These are phyloP conservation scores for Cyanoderma ruficeps DNA, from an alignment of 2,113 vertebrate species.

Conservation along the genomic window DNA sequence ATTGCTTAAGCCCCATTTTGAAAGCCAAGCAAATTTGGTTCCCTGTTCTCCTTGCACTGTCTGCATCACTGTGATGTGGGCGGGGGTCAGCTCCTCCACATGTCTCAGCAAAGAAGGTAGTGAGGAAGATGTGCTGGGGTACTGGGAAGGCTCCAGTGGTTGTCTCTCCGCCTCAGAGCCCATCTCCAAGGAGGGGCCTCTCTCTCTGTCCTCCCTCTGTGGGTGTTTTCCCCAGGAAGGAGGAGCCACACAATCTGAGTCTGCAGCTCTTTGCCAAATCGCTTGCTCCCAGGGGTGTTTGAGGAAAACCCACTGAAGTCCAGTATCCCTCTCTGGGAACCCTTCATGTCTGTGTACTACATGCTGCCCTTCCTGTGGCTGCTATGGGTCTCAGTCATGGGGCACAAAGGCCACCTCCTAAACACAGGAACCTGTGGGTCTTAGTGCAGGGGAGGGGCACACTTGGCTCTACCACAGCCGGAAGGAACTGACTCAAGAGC, in stretches of 20 bases:
- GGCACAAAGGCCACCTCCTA: background rate
- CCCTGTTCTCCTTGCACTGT: background rate
- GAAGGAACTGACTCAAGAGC: background rate
- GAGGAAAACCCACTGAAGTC: background rate
- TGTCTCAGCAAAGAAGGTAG: background rate
- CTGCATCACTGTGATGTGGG: background rate
- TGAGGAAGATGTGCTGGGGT: background rate
- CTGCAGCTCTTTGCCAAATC: background rate
- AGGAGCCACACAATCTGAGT: background rate
- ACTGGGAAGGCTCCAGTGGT: background rate
- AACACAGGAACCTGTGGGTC: fast-evolving
- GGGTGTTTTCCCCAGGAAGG: background rate
- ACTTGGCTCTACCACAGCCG: fast-evolving
- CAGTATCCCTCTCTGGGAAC: background rate
- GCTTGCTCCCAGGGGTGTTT: background rate
- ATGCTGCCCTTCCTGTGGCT: background rate
- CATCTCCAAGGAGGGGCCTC: background rate
- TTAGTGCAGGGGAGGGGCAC: no score
- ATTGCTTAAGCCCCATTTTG: background rate
- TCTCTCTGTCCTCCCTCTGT: background rate
- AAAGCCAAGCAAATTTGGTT: background rate
- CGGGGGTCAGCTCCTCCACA: background rate
- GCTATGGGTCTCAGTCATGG: fast-evolving
- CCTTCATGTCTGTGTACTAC: background rate
- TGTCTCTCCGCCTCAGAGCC: background rate